A percentile compares a stretch with the other conserved stretches of the same genome.
These are phyloP conservation scores for Patagioenas fasciata DNA, from an alignment of 2,113 vertebrate species.

Conservation along the genomic window DNA sequence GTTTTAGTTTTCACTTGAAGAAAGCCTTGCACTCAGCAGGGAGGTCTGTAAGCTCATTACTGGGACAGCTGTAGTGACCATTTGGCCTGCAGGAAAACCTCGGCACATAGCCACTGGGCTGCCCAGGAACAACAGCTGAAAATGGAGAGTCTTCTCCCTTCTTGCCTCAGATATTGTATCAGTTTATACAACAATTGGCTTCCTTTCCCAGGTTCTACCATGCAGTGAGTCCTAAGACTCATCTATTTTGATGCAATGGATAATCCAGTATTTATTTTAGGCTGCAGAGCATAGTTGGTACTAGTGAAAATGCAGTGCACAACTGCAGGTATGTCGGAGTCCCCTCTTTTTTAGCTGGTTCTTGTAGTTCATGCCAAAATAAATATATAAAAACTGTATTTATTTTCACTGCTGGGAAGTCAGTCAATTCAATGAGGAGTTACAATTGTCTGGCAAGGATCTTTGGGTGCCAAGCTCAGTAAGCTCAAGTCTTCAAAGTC, in stretches of 20 bases:
- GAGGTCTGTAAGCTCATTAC: neutral
- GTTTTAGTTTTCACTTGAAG: neutral
- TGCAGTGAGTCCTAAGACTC: neutral
- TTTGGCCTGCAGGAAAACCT: neutral
- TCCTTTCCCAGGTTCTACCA: neutral
- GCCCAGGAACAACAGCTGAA: neutral
- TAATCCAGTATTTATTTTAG: neutral
- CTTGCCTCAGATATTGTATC: neutral
- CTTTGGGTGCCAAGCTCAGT: neutral
- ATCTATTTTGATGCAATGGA: neutral
- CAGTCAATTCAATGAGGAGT: neutral
- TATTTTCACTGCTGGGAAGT: neutral
- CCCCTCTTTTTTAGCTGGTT: neutral
- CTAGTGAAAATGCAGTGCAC: neutral
- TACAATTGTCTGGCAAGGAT: neutral
- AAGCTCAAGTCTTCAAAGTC: neutral
- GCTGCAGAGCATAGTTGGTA: neutral
- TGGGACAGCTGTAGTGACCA: neutral
- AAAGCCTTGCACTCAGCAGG: neutral
- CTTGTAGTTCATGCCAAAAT: neutral
- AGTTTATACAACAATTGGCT: neutral
- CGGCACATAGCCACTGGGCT: neutral
- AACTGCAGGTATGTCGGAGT: neutral
- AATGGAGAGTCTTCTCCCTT: neutral
- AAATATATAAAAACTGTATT: neutral